Evolutionary conservation across 2,797 vertebrate genomes (phyloP), one percentile per base, ranked within the genome.

Genomic region (Poeciliopsis turneri): DNA sequence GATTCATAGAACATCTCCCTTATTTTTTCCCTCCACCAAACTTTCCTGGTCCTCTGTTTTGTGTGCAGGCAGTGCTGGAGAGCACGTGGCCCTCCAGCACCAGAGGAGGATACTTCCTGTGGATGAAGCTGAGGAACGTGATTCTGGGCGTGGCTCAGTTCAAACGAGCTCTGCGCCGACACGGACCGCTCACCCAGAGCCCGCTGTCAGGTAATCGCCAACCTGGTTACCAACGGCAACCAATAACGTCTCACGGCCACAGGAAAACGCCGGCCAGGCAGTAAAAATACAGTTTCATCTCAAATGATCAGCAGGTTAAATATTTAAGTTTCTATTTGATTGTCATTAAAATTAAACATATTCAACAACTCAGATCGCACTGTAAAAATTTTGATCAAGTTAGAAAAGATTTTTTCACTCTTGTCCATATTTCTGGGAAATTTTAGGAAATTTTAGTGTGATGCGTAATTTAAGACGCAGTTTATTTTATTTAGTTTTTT

Each of bases 31-130:
- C 36, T 51, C 20, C 36, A 12, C 43, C 30, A 51, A 36, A 53
- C 47, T 61, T 8, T 53, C 1, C 39, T 59, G 25, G 8, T 46
- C 51, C 43, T 70, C 8, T 49, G 28, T n/a, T 53, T 30, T 45
- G 25, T 76, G 49, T 90, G 75, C 73, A 99, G 98, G 98, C 98
- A 0, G 98, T 99, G 90, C 90, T 99, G 93, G 98, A 99, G 94
- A 99, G 98, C 85, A 99, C 97, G 7, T 99, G 98, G 98, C 98
- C 98, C 75, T 98, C 98, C 68, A 97, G 97, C 91, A 99, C 97
- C 87, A 96, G 96, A 92, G 98, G 98, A 87, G 98, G 97, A 55
- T 98, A 97, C 93, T 98, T 99, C 94, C 94, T 99, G 64, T 99
- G 98, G 98, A 98, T 98, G 94, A 99, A 99, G 94, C 94, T 99